Evolutionary conservation across 2,113 vertebrate genomes (phyloP), one percentile per base, ranked within the genome.

Genomic region (Melozone crissalis): DNA sequence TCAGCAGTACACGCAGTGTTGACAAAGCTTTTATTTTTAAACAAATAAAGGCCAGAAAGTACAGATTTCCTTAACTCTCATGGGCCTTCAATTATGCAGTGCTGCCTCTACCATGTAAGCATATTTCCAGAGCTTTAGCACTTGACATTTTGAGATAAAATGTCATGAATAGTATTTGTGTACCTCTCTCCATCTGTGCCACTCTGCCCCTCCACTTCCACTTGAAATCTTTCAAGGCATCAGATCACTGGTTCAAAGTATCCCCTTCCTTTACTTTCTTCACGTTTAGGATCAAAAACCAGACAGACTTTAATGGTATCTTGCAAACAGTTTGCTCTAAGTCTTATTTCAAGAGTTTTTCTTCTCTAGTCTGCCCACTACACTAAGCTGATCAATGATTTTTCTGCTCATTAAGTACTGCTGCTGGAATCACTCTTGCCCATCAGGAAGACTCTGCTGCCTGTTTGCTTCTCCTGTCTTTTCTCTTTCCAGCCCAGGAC

Each of bases 101-200:
- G 80, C 84, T 66, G 59, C 79, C 68, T 52, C 75, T 44, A 90
- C 79, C 74, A 76, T 14, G 33, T 83, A 94, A 94, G 89, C 88
- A 58, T 87, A 90, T 93, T 97, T 96, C 69, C 89, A 95, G 67
- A 96, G 78, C 69, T 94, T 94, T 85, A 96, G 87, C 69, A 95
- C 71, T 95, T 97, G 95, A 96, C 95, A 97, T 97, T 97, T 97
- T 87, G 86, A 95, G 86, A 95, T 91, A 74, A 97, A 97, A 97
- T 94, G 93, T 90, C 97, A 96, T 78, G 81, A 94, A 90, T 1
- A 78, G 78, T 90, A 94, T 77, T 90, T 95, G 84, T 88, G 89
- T 93, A 95, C 51, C 55, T 84, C 72, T 63, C 35, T 77, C 77
- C 76, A 46, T 83, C 43, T 57, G 55, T 37, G 35, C 35, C 26